phyloP scores from a whole-genome alignment of 2,113 vertebrate genomes.

The Pteropus alecto region DNA sequence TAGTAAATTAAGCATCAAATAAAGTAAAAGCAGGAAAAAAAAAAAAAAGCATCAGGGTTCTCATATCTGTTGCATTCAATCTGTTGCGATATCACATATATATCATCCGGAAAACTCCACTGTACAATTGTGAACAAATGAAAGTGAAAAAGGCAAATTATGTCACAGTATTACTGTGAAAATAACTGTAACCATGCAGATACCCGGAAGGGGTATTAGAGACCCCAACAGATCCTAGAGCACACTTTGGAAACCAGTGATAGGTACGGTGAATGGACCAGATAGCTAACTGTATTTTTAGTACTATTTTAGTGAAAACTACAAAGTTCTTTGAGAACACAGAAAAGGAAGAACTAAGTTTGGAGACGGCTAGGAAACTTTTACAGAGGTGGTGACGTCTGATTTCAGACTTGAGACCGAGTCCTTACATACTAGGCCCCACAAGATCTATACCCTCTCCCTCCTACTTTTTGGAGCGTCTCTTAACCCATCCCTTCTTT shows the following conservation, averaged over 20 bases:
- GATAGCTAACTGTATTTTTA: background rate
- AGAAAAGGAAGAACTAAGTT: background rate
- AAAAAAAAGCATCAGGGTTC: background rate
- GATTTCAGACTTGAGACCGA: background rate
- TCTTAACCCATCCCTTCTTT: background rate
- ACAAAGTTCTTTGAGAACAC: background rate
- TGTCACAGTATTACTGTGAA: background rate
- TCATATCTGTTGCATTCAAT: background rate
- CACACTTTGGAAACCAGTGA: background rate
- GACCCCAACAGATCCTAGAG: background rate
- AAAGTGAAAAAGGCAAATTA: background rate
- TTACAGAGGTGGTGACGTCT: background rate
- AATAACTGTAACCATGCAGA: background rate
- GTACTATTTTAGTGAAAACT: background rate
- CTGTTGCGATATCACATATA: background rate
- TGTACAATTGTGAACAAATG: background rate
- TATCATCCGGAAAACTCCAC: background rate
- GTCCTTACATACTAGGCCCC: background rate
- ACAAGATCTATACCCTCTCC: background rate
- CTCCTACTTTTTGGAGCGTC: background rate
- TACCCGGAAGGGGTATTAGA: background rate
- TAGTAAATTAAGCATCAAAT: too few species aligned
- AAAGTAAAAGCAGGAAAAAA: too few species aligned
- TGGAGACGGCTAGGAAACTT: background rate
- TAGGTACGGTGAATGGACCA: background rate